Conservation (phyloP, 2,888 invertebrate species). For the Lymantria dispar region DNA sequence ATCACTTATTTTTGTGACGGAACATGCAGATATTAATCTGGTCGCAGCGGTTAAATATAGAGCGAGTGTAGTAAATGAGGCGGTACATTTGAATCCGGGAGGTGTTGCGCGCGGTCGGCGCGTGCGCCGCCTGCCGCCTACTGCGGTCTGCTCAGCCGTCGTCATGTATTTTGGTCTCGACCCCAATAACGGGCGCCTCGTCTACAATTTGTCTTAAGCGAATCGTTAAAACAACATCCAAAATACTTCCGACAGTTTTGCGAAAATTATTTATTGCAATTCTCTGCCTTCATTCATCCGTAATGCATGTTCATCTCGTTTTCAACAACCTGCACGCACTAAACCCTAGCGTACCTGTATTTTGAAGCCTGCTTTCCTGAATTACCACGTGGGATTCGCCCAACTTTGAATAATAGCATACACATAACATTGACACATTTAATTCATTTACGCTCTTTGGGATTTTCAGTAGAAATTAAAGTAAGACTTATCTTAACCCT, state of each 20-base stretch:
- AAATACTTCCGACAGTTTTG: conserved; percentile 63
- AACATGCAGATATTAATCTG: conserved; percentile 74
- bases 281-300: conserved; percentile 35
- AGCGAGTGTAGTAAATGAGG: conserved; percentile 65
- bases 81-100: conserved; percentile 62
- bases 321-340: background rate
- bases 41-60: conserved; percentile 79
- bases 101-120: conserved; percentile 71
- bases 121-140: conserved; percentile 76
- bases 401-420: too few species aligned
- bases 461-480: too few species aligned
- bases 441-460: too few species aligned
- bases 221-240: conserved; percentile 71
- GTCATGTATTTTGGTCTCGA: conserved; percentile 79
- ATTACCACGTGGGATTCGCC: too few species aligned
- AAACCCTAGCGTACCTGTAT: too few species aligned
- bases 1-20: conserved; percentile 67
- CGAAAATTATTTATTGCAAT: conserved; percentile 51
- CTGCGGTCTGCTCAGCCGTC: conserved; percentile 68
- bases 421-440: too few species aligned
- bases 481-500: too few species aligned
- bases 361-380: too few species aligned
- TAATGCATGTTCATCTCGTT: background rate
- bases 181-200: conserved; percentile 76
- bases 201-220: conserved; percentile 76